A percentile compares a stretch with the other conserved stretches of the same genome.
Conservation (phyloP, 2,888 invertebrate genomes). For the Watsonalla cultraria region DNA sequence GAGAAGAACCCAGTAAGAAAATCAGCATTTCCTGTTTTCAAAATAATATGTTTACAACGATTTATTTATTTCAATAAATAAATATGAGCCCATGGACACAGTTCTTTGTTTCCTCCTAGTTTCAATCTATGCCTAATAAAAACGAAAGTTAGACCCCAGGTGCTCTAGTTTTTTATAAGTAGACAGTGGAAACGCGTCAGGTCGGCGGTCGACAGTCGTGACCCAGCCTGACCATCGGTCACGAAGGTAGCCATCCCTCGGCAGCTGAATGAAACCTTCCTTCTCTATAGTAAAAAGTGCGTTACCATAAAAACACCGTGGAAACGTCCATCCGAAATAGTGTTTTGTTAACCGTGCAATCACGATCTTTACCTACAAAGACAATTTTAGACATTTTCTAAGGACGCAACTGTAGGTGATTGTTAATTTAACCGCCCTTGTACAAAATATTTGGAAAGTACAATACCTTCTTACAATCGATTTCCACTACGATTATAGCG, state of each 20-base stretch:
- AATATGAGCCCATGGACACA: too few relatives aligned
- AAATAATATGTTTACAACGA: too few relatives aligned
- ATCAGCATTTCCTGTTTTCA: too few relatives aligned
- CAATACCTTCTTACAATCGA: neutral
- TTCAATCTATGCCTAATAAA: neutral
- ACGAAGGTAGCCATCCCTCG: conserved; percentile 39
- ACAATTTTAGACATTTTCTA: conserved; percentile 9
- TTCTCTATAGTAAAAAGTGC: conserved; percentile 25
- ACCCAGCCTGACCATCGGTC: conserved; percentile 51
- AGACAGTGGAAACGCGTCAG: conserved; percentile 34
- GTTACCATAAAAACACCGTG: conserved; percentile 31
- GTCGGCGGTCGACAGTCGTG: conserved; percentile 54
- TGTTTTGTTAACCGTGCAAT: conserved; percentile 57
- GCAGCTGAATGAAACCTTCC: conserved; percentile 51
- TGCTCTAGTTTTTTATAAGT: too few relatives aligned
- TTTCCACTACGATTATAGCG: neutral
- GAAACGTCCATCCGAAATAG: conserved; percentile 19
- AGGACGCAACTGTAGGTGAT: conserved; percentile 12
- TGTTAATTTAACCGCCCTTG: conserved; percentile 6
- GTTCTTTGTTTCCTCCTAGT: neutral
- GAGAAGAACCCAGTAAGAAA: too few relatives aligned
- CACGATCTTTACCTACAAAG: conserved; percentile 38
- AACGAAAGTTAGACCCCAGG: too few relatives aligned
- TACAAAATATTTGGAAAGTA: neutral
- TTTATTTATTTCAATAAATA: too few relatives aligned